phyloP scores from a whole-genome alignment of 2,113 vertebrate genomes.

The Desmodus rotundus region DNA sequence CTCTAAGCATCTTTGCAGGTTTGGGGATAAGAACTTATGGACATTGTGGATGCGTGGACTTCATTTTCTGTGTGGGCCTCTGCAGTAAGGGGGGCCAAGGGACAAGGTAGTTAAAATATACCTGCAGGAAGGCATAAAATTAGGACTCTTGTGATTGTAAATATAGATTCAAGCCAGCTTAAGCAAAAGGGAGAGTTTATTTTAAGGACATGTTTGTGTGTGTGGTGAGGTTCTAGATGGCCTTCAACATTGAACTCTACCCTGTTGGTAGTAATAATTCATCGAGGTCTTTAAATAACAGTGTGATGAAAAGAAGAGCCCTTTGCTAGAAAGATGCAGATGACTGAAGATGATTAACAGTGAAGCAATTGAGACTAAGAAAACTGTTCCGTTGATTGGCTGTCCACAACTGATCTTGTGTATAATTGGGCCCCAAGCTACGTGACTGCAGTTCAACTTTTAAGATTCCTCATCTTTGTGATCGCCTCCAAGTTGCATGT shows the following conservation, averaged over 20 bases:
- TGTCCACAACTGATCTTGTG: neutral
- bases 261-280: neutral
- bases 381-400: neutral
- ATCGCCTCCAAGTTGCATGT: neutral
- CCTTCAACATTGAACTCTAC: neutral
- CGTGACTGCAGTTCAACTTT: neutral
- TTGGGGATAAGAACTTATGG: neutral
- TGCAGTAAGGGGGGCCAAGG: neutral
- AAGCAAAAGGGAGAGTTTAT: neutral
- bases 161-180: neutral
- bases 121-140: neutral
- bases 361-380: neutral
- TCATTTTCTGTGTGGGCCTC: neutral
- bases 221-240: neutral
- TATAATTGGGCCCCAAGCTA: neutral
- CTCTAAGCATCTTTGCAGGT: neutral
- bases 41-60: neutral
- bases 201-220: neutral
- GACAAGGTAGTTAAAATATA: neutral
- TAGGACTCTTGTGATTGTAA: neutral
- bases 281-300: neutral
- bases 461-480: neutral
- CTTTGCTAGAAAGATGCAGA: neutral
- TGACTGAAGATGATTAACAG: neutral
- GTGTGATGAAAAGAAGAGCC: neutral